phyloP scores from a whole-genome alignment of 2,888 invertebrate genomes.

The Netelia virgata region DNA sequence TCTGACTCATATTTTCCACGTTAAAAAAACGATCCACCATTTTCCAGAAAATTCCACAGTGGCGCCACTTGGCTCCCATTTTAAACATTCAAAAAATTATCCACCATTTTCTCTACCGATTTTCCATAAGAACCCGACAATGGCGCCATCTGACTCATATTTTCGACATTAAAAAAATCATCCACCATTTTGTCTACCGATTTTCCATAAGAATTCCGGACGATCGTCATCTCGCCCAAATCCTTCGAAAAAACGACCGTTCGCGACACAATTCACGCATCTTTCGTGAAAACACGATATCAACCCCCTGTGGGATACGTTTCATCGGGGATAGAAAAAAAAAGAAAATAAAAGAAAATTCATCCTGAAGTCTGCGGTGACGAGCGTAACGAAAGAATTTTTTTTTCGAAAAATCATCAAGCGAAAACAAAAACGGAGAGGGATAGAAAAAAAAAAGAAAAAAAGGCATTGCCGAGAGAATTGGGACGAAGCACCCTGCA shows the following conservation, averaged over 20 bases:
- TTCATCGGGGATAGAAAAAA: not conserved
- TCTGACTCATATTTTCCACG: too few relatives aligned
- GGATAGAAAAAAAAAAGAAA: not conserved
- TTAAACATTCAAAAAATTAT: too few relatives aligned
- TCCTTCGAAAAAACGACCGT: not conserved
- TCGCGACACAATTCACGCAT: not conserved
- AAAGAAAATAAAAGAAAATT: slow-evolving; percentile 22
- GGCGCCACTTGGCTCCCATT: too few relatives aligned
- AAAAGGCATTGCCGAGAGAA: slow-evolving; percentile 40
- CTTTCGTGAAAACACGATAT: not conserved
- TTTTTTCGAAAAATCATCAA: slow-evolving; percentile 56
- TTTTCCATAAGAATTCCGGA: too few relatives aligned
- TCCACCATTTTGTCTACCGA: too few relatives aligned
- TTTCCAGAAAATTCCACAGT: not conserved
- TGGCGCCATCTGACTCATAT: not conserved
- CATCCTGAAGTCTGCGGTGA: slow-evolving; percentile 9
- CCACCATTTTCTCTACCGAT: not conserved
- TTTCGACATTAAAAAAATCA: too few relatives aligned
- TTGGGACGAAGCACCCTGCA: slow-evolving; percentile 49
- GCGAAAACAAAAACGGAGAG: not conserved
- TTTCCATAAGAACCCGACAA: not conserved
- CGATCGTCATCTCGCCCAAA: too few relatives aligned
- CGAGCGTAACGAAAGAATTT: slow-evolving; percentile 26
- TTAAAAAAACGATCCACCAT: too few relatives aligned
- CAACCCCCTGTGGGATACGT: not conserved